These are phyloP conservation scores for Notospermus geniculatus DNA, from an alignment of 1,140 invertebrate species.

Conservation along the genomic window DNA sequence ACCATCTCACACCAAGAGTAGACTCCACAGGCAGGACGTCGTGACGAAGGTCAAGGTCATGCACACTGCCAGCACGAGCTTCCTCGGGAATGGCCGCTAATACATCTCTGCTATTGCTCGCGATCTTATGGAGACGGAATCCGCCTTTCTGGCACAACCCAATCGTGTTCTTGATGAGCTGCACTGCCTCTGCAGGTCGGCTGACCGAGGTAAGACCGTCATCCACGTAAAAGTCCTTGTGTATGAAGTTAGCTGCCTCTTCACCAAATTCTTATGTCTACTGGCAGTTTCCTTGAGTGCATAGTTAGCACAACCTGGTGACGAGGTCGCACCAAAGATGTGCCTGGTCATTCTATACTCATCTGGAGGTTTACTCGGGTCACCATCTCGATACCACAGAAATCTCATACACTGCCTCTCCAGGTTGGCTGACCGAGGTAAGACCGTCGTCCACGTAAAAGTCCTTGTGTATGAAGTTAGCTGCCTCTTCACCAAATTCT, in stretches of 20 bases:
- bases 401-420: slow-evolving; percentile 1
- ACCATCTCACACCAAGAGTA: slow-evolving; percentile 30
- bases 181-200: neutral
- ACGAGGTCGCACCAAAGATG: slow-evolving; percentile 26
- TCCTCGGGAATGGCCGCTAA: neutral
- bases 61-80: slow-evolving; percentile 18
- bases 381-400: slow-evolving; percentile 13
- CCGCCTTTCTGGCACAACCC: slow-evolving; percentile 1
- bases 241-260: slow-evolving; percentile 14
- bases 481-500: slow-evolving; percentile 1
- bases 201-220: slow-evolving; percentile 16
- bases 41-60: slow-evolving; percentile 21
- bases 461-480: slow-evolving; percentile 14
- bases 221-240: slow-evolving; percentile 26
- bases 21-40: slow-evolving; percentile 29
- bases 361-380: neutral
- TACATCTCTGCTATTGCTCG: neutral
- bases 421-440: too few species aligned
- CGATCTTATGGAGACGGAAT: neutral
- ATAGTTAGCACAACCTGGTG: slow-evolving; percentile 27
- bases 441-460: slow-evolving; percentile 31
- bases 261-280: slow-evolving; percentile 6
- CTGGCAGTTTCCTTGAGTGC: slow-evolving; percentile 13
- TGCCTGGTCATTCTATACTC: slow-evolving; percentile 13
- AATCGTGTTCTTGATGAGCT: neutral